Evolutionary conservation across 2,888 invertebrate species (phyloP).

Genomic region (Harpalus rufipes): DNA sequence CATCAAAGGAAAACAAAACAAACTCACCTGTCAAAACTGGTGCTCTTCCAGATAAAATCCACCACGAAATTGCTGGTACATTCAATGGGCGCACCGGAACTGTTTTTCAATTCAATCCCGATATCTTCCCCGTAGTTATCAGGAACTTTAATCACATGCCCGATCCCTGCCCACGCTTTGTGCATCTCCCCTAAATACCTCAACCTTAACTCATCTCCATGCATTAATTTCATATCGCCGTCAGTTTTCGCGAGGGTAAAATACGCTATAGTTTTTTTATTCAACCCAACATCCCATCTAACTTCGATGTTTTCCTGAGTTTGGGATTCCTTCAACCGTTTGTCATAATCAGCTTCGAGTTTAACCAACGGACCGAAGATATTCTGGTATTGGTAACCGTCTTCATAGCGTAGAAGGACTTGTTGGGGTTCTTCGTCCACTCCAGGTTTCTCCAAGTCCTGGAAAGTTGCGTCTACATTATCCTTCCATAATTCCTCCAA

Average conservation of each 20-base stretch:
- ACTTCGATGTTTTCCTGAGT: slow-evolving; percentile 99
- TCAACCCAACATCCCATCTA: slow-evolving; percentile 98
- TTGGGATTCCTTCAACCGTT: slow-evolving; percentile 97
- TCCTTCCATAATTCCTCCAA: slow-evolving; percentile 99
- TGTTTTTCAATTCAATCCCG: slow-evolving; percentile 96
- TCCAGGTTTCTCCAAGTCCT: slow-evolving; percentile 98
- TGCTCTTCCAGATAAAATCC: slow-evolving; percentile 99
- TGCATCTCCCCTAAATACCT: slow-evolving; percentile 95
- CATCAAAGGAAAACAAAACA: background rate
- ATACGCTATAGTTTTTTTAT: slow-evolving; percentile 98
- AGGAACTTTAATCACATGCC: slow-evolving; percentile 97
- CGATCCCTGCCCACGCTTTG: slow-evolving; percentile 98
- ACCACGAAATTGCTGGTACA: slow-evolving; percentile 97
- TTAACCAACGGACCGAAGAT: slow-evolving; percentile 98
- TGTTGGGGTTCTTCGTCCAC: slow-evolving; percentile 99
- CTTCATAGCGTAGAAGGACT: slow-evolving; percentile 89
- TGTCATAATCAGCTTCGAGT: slow-evolving; percentile 98
- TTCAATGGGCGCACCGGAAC: slow-evolving; percentile 94
- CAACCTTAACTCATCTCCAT: slow-evolving; percentile 96
- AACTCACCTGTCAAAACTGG: slow-evolving; percentile 93
- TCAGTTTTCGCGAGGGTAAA: slow-evolving; percentile 98
- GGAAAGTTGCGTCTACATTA: slow-evolving; percentile 97
- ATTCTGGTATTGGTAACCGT: slow-evolving; percentile 99
- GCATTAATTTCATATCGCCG: slow-evolving; percentile 99
- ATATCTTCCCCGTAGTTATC: slow-evolving; percentile 99